These are phyloP conservation scores for Chauna torquata DNA, from an alignment of 2,113 vertebrate genomes.

Conservation along the genomic window DNA sequence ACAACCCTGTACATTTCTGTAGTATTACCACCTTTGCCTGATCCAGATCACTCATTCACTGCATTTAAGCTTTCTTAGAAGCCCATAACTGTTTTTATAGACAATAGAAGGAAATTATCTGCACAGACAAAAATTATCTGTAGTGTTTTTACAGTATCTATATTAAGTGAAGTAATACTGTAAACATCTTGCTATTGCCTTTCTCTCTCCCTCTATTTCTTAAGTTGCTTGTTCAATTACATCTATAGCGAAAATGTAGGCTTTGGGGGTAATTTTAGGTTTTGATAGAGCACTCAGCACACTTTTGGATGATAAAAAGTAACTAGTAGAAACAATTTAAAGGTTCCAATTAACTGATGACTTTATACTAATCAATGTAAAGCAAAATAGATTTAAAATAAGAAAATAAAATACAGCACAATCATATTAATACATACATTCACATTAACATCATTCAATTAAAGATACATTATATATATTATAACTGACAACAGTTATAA, in stretches of 20 bases:
- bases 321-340: neutral
- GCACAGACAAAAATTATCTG: neutral
- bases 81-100: neutral
- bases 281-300: neutral
- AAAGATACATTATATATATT: neutral
- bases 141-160: neutral
- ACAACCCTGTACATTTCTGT: neutral
- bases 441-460: neutral
- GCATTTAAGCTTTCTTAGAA: neutral
- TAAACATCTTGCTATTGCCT: neutral
- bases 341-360: neutral
- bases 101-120: neutral
- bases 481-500: neutral
- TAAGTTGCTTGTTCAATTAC: neutral
- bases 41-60: constrained; percentile 1
- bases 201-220: neutral
- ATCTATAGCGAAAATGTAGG: neutral
- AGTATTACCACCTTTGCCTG: neutral
- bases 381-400: neutral
- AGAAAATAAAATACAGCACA: neutral
- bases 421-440: neutral
- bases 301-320: neutral
- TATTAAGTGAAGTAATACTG: neutral
- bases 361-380: neutral
- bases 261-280: neutral